phyloP scores from a whole-genome alignment of 2,797 vertebrate genomes.

The Sciurus carolinensis region DNA sequence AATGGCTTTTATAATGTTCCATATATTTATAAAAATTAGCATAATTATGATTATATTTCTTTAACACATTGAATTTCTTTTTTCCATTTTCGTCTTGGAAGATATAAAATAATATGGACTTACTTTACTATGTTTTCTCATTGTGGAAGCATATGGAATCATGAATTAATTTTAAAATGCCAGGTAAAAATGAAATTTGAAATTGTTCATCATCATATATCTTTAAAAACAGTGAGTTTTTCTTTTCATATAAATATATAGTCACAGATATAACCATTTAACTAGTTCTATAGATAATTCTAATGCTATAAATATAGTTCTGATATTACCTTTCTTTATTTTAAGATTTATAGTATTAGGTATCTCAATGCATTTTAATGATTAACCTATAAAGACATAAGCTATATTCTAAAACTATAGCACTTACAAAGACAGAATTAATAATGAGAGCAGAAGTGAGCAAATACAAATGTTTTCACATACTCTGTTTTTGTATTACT shows the following conservation, averaged over 20 bases:
- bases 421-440: neutral
- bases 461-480: neutral
- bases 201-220: neutral
- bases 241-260: neutral
- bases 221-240: neutral
- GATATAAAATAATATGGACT: neutral
- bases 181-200: neutral
- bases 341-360: neutral
- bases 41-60: neutral
- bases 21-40: constrained; percentile 3
- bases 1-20: neutral
- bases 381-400: neutral
- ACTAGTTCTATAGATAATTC: neutral
- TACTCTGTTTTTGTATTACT: neutral
- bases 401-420: neutral
- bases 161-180: constrained; percentile 1
- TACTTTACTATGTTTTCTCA: neutral
- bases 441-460: neutral
- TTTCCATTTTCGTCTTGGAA: neutral
- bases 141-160: neutral
- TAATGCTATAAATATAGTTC: neutral
- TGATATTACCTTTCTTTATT: neutral
- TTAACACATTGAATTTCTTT: neutral
- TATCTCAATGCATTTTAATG: neutral
- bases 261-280: neutral